These are phyloP conservation scores for Hippasteria phrygiana DNA, from an alignment of 53 echinoderm and acorn worm genomes.

Conservation along the genomic window DNA sequence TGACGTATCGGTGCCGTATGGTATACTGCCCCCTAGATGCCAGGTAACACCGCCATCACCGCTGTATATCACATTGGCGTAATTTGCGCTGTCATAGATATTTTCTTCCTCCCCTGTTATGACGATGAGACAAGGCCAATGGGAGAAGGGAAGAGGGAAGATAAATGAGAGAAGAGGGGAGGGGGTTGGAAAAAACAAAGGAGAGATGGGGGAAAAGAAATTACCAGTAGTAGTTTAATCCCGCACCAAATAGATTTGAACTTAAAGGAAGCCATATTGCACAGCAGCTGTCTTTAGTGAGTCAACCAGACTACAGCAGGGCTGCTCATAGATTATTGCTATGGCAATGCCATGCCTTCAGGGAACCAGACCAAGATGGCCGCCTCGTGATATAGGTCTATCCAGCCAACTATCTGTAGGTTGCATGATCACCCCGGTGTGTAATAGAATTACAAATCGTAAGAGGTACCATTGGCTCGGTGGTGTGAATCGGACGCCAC, in stretches of 20 bases:
- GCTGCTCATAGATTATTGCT: too few species aligned
- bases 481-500: conserved; percentile 73
- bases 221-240: too few species aligned
- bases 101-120: conserved; percentile 70
- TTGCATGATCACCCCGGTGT: background rate
- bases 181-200: too few species aligned
- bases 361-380: conserved; percentile 3
- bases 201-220: background rate
- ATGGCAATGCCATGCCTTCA: too few species aligned
- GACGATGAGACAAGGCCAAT: background rate
- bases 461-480: conserved; percentile 79
- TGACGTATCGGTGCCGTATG: conserved; percentile 64
- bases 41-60: conserved; percentile 82
- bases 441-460: too few species aligned
- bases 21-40: conserved; percentile 83
- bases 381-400: background rate
- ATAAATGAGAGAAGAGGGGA: background rate
- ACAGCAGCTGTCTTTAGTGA: too few species aligned
- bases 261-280: too few species aligned
- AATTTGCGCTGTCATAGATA: conserved; percentile 81
- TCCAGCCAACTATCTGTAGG: background rate
- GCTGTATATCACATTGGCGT: conserved; percentile 87
- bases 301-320: too few species aligned
- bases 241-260: too few species aligned
- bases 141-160: background rate